Percentiles rank a stretch among this genome's conserved stretches.
These are phyloP conservation scores for Pediacus dermestoides DNA, from an alignment of 2,888 invertebrate genomes.

Conservation along the genomic window DNA sequence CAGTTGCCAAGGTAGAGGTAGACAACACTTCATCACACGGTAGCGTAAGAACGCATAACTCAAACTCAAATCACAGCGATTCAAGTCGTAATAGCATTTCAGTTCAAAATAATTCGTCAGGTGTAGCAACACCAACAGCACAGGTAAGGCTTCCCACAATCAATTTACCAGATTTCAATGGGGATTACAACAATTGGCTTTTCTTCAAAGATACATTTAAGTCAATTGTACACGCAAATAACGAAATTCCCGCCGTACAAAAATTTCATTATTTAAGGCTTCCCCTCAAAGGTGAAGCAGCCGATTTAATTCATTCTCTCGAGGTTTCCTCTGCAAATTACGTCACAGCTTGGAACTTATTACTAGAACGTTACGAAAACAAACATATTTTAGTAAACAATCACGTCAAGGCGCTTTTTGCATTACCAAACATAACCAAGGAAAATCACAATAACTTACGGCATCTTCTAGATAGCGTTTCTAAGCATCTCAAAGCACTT, in stretches of 20 bases:
- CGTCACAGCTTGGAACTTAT: conserved; percentile 10
- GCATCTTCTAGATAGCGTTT: conserved; percentile 8
- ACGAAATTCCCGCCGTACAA: conserved; percentile 10
- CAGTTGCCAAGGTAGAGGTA: too few species aligned
- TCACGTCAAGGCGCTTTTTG: conserved; percentile 13
- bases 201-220: conserved; percentile 9
- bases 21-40: too few species aligned
- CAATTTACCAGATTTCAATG: conserved; percentile 6
- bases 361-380: conserved; percentile 14
- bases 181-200: conserved; percentile 8
- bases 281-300: conserved; percentile 11
- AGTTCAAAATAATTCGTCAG: too few species aligned
- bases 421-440: neutral
- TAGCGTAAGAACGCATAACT: too few species aligned
- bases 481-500: conserved; percentile 10
- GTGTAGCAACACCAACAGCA: too few species aligned
- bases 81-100: too few species aligned
- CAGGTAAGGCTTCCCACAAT: too few species aligned
- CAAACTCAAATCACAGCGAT: too few species aligned
- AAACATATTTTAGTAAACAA: conserved; percentile 8
- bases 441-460: conserved; percentile 1
- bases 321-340: conserved; percentile 15
- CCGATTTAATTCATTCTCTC: conserved; percentile 11
- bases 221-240: conserved; percentile 9
- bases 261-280: conserved; percentile 19